Conservation (phyloP, 1,140 invertebrate genomes). For the Chrysopa pallens region DNA sequence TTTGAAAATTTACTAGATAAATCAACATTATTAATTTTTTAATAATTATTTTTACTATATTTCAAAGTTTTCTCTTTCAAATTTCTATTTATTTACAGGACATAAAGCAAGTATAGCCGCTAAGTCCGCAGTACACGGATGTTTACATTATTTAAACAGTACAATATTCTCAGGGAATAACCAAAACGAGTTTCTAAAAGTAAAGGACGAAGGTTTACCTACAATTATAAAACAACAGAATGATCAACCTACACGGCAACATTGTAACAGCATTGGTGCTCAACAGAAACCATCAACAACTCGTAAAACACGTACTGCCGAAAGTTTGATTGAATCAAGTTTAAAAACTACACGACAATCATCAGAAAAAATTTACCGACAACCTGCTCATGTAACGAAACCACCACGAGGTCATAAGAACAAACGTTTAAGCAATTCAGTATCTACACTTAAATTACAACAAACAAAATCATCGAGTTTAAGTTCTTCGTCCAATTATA, state of each 20-base stretch:
- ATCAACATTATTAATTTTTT: too few relatives aligned
- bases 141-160: conserved; percentile 68
- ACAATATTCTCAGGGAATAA: conserved; percentile 37
- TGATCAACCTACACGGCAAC: too few relatives aligned
- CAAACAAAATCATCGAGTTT: background rate
- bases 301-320: background rate
- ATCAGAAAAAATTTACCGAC: too few relatives aligned
- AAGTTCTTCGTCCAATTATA: background rate
- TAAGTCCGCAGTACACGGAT: conserved; percentile 71
- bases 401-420: background rate
- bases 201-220: too few relatives aligned
- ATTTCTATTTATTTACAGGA: conserved; percentile 24
- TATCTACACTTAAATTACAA: background rate
- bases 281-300: too few relatives aligned
- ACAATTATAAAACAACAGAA: too few relatives aligned
- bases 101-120: conserved; percentile 77
- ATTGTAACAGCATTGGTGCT: too few relatives aligned
- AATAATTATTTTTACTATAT: too few relatives aligned
- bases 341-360: background rate
- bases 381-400: too few relatives aligned
- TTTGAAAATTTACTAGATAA: too few relatives aligned
- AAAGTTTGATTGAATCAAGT: background rate
- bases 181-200: too few relatives aligned
- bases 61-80: too few relatives aligned
- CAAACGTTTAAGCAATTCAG: background rate